Percentiles rank a stretch among this genome's conserved stretches.
Evolutionary conservation across 2,797 vertebrate species (phyloP).

Genomic region (Acanthiza pusilla): DNA sequence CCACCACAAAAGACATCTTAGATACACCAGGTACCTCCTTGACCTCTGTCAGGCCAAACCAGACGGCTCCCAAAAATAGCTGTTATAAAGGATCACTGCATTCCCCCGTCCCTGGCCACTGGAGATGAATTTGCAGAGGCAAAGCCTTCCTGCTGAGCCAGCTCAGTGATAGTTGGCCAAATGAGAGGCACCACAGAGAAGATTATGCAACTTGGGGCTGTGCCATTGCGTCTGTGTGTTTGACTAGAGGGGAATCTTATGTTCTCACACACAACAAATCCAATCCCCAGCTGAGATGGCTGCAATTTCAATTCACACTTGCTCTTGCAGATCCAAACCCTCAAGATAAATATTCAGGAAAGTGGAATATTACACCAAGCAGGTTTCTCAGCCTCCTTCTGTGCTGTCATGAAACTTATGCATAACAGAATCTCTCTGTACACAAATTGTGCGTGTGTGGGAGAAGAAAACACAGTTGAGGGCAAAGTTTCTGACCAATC

Average conservation of each 20-base stretch:
- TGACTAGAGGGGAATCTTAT: background rate
- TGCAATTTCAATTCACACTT: background rate
- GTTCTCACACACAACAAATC: background rate
- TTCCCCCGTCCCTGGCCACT: background rate
- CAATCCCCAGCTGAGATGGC: background rate
- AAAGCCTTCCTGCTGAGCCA: background rate
- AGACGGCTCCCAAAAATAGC: background rate
- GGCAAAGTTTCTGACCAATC: background rate
- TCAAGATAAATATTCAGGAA: background rate
- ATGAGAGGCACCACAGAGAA: background rate
- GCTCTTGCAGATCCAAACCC: background rate
- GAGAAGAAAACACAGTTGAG: background rate
- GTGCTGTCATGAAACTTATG: background rate
- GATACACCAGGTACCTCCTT: background rate
- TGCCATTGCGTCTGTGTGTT: background rate
- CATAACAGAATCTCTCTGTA: background rate
- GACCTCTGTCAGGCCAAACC: background rate
- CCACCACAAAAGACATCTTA: background rate
- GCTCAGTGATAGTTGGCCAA: background rate
- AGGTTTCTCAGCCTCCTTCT: background rate
- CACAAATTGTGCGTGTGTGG: accelerated
- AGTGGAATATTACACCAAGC: background rate
- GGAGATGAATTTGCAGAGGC: background rate
- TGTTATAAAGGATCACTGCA: background rate
- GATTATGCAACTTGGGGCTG: background rate